These are phyloP conservation scores for Haemorhous mexicanus DNA, from an alignment of 2,113 vertebrate genomes.

Conservation along the genomic window DNA sequence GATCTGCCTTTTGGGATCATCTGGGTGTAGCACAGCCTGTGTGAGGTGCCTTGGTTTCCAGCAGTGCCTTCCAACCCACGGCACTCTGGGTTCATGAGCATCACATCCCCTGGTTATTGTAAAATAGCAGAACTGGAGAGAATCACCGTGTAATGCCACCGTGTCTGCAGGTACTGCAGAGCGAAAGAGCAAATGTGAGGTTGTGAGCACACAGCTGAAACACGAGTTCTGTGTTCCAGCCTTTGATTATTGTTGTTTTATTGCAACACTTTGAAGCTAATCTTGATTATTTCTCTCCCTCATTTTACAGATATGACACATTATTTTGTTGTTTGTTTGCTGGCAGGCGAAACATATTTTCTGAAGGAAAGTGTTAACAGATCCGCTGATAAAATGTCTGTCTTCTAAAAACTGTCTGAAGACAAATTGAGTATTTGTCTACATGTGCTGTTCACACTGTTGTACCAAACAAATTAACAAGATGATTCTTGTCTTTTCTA, in stretches of 20 bases:
- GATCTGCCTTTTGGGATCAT: background rate
- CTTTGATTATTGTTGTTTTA: background rate
- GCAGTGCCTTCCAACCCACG: background rate
- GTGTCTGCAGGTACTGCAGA: background rate
- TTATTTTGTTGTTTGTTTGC: conserved; percentile 61
- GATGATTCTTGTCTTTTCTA: conserved; percentile 28
- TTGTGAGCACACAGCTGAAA: background rate
- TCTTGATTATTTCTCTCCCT: conserved; percentile 18
- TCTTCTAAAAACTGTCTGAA: conserved; percentile 57
- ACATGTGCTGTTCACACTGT: conserved; percentile 33
- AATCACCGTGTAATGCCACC: fast-evolving
- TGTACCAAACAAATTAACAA: conserved; percentile 38
- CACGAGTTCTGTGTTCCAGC: fast-evolving
- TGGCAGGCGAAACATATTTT: conserved; percentile 59
- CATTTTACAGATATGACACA: conserved; percentile 16
- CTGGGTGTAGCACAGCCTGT: background rate
- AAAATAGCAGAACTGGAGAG: background rate
- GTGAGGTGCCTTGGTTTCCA: background rate
- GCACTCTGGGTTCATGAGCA: background rate
- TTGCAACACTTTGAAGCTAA: background rate
- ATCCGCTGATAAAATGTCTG: conserved; percentile 54
- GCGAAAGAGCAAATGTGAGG: background rate
- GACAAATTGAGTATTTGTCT: conserved; percentile 52
- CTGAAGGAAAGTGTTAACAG: conserved; percentile 65
- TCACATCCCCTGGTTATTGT: fast-evolving